Base-by-base conservation (phyloP, 2,113 vertebrate genomes). In the Sprattus sprattus region DNA sequence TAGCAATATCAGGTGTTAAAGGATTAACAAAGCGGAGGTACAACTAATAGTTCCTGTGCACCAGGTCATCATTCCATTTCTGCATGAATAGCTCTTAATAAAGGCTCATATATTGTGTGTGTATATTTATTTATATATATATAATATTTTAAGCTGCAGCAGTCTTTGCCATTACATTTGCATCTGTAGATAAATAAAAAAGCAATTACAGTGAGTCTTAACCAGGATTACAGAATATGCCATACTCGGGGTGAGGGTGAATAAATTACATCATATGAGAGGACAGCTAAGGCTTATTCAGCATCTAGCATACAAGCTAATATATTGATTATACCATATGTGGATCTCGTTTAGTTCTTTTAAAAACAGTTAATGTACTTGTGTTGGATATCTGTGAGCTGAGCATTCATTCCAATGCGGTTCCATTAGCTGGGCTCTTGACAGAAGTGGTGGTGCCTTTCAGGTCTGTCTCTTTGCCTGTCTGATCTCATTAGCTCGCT, bases 401-500 rank as follows among this genome's bases (percentile, higher is more conserved):
- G 28, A 5, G 25, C 71, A 18, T 78, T 78, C 39, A 78, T 44
- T 39, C 71, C 45, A 16, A 44, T 25, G 64, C 46, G 6, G 78
- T 45, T 83, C 28, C 39, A 46, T 45, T 67, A 15, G 45, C 47
- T n/a, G 50, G 3, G n/a, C 6, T 87, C 71, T 78, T 78, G 71
- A 54, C n/a, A 83, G 18, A n/a, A 25, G 54, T 49, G 75, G 25
- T 45, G 39, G 71, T 81, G 44, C 83, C 84, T 84, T 39, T 83
- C 60, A n/a, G 0, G 22, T 6, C 7, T 64, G 25, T 90, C 82
- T 85, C 50, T 86, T 87, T 82, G 87, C 57, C 57, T 92, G 89
- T 91, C 89, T 87, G 85, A 85, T 91, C 67, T 32, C 54, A 75
- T 90, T 90, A 90, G 28, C 86, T 46, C 84, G 22, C 82, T 83